Percentiles rank a stretch among this genome's conserved stretches.
These are phyloP conservation scores for Heterochromis multidens DNA, from an alignment of 2,113 vertebrate genomes.

Conservation along the genomic window DNA sequence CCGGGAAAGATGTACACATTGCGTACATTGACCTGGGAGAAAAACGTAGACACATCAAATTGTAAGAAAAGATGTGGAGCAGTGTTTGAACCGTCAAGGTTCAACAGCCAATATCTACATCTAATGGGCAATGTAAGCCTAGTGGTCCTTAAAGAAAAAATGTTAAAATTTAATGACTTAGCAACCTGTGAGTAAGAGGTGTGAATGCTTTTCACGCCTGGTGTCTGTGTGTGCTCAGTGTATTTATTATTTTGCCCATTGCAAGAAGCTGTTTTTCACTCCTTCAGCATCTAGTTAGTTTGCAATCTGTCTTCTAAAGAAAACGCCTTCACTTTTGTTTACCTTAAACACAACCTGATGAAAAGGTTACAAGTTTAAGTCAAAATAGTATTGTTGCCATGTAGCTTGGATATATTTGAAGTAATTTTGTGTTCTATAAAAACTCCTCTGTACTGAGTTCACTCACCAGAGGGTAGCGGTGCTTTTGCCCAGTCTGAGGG, in stretches of 20 bases:
- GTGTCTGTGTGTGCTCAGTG: background rate
- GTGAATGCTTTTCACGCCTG: background rate
- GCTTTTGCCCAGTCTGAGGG: slow-evolving; percentile 68
- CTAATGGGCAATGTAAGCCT: too few species aligned
- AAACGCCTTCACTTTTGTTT: background rate
- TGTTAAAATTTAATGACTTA: background rate
- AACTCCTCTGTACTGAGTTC: background rate
- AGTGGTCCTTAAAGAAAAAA: background rate
- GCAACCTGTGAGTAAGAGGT: background rate
- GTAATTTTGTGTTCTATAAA: background rate
- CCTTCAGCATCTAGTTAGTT: background rate
- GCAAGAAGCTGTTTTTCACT: background rate
- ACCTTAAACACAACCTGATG: background rate
- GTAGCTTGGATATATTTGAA: background rate
- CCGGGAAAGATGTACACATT: slow-evolving; percentile 95
- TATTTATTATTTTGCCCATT: background rate
- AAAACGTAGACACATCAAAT: background rate
- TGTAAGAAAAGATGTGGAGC: background rate
- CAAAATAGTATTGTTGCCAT: background rate
- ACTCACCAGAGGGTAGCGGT: slow-evolving; percentile 84
- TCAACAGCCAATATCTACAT: too few species aligned
- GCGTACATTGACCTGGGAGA: slow-evolving; percentile 79
- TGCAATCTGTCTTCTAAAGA: background rate
- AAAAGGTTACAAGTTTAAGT: background rate
- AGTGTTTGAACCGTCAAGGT: background rate